A percentile compares a stretch with the other conserved stretches of the same genome.
phyloP scores from a whole-genome alignment of 2,113 vertebrate genomes.

The Cephalopterus ornatus region DNA sequence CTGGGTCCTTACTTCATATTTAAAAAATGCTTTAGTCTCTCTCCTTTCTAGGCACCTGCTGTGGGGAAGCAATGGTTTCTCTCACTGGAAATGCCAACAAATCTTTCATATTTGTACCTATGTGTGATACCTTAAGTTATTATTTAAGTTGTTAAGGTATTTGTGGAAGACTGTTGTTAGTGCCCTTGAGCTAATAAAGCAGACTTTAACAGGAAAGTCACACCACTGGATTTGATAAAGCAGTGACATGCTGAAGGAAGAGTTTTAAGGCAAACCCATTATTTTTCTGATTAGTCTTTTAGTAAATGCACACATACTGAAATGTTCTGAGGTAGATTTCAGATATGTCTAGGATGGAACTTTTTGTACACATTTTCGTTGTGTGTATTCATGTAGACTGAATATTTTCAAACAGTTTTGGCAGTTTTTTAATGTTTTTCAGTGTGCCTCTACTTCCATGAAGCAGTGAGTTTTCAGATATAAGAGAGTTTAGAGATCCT shows the following conservation, averaged over 20 bases:
- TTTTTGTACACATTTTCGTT: background rate
- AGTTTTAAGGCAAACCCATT: background rate
- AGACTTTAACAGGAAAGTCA: background rate
- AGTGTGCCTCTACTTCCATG: background rate
- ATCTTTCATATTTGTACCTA: background rate
- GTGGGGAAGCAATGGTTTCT: background rate
- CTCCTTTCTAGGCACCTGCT: background rate
- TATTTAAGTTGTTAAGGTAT: background rate
- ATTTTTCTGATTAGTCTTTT: background rate
- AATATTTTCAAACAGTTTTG: background rate
- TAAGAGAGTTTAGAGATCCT: background rate
- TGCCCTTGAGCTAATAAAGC: background rate
- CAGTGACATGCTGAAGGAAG: background rate
- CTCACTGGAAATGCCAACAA: background rate
- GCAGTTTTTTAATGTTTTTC: background rate
- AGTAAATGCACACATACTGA: background rate
- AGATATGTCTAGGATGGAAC: background rate
- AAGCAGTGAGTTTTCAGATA: background rate
- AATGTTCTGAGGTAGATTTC: background rate
- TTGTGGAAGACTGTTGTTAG: background rate
- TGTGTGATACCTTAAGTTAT: background rate
- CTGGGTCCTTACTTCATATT: background rate
- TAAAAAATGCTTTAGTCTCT: background rate
- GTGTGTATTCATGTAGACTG: background rate
- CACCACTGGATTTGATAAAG: background rate